Percentiles rank a stretch among this genome's conserved stretches.
These are phyloP conservation scores for Drosophila subobscura DNA, from an alignment of 1,140 invertebrate species.

Conservation along the genomic window DNA sequence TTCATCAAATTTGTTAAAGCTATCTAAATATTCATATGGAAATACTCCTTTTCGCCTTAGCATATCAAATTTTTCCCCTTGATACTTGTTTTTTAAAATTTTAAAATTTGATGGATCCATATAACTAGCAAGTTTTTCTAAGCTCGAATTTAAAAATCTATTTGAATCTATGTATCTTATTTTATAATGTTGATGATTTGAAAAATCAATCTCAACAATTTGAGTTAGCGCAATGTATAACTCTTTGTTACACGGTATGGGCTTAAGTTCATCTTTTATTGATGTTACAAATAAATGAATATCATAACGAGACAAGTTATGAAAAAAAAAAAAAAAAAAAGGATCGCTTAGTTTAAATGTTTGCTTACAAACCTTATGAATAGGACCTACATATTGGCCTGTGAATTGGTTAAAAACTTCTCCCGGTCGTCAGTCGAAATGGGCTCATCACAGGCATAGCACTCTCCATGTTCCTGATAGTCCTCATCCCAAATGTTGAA, in stretches of 20 bases:
- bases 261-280: not conserved
- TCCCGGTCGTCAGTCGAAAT: not conserved
- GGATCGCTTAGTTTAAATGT: not conserved
- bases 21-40: not conserved
- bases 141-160: not conserved
- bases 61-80: not conserved
- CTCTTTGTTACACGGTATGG: not conserved
- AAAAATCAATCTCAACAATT: not conserved
- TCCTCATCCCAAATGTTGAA: not conserved
- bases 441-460: not conserved
- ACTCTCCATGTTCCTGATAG: not conserved
- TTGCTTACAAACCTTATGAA: not conserved
- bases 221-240: constrained; percentile 1
- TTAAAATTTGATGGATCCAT: not conserved
- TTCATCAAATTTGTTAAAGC: not conserved
- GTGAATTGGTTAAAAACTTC: not conserved
- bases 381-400: not conserved
- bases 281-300: constrained; percentile 5
- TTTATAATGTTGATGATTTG: not conserved
- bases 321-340: constrained; percentile 13
- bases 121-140: not conserved
- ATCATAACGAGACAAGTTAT: constrained; percentile 1
- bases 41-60: not conserved
- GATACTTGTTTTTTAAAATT: not conserved
- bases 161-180: constrained; percentile 6